These are phyloP conservation scores for Enteromius trimaculatus DNA, from an alignment of 2,797 vertebrate genomes.

Conservation along the genomic window DNA sequence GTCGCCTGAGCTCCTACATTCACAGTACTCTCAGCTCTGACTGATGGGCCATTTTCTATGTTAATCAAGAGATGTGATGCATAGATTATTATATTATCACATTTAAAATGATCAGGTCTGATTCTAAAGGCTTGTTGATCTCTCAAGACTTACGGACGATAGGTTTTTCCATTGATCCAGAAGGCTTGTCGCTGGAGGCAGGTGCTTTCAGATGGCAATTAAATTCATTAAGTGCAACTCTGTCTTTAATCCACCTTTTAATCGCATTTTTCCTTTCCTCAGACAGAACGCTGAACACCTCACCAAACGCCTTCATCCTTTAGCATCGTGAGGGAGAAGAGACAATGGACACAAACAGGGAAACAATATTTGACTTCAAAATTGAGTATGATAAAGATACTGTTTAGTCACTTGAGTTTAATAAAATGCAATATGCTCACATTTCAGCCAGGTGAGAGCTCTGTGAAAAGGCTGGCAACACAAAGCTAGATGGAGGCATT, in stretches of 20 bases:
- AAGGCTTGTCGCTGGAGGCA: background rate
- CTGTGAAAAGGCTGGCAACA: slow-evolving; percentile 57
- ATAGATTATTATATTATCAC: background rate
- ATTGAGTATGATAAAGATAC: background rate
- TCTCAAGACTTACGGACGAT: background rate
- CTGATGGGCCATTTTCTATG: background rate
- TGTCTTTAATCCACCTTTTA: slow-evolving; percentile 69
- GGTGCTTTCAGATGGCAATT: slow-evolving; percentile 61
- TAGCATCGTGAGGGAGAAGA: slow-evolving; percentile 4
- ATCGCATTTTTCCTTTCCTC: slow-evolving; percentile 60
- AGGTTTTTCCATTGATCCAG: background rate
- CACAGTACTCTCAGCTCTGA: background rate
- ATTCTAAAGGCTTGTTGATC: background rate
- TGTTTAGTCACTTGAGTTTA: background rate
- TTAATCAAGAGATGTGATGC: slow-evolving; percentile 9
- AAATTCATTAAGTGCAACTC: slow-evolving; percentile 63
- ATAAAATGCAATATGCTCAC: slow-evolving; percentile 62
- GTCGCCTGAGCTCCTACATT: background rate
- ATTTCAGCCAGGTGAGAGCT: slow-evolving; percentile 53
- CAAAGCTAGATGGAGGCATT: slow-evolving; percentile 37
- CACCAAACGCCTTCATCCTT: slow-evolving; percentile 71
- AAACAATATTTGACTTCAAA: background rate
- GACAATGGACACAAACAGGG: background rate
- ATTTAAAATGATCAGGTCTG: background rate
- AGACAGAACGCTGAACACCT: slow-evolving; percentile 59